These are phyloP conservation scores for Nannoperca obscura DNA, from an alignment of 2,797 vertebrate species.

Conservation along the genomic window DNA sequence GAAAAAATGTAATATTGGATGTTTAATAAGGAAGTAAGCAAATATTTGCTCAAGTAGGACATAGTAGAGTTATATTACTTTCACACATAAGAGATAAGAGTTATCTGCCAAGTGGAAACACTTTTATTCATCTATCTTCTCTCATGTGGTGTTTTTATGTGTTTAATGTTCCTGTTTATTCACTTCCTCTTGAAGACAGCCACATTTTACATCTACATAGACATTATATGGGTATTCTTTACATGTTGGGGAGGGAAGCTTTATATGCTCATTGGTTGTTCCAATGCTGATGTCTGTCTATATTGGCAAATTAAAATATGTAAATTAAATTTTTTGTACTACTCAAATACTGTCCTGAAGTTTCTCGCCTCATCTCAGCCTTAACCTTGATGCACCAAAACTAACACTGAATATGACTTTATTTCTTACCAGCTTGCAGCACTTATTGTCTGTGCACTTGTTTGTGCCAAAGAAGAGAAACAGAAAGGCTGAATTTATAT, in stretches of 20 bases:
- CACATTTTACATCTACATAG: constrained; percentile 7
- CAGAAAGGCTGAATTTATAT: constrained; percentile 42
- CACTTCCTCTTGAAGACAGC: neutral
- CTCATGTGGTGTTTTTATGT: constrained; percentile 8
- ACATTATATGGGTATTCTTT: constrained; percentile 8
- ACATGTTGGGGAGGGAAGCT: constrained; percentile 9
- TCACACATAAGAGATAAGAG: constrained; percentile 25
- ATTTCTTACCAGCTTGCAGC: constrained; percentile 29
- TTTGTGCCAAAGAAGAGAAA: constrained; percentile 35
- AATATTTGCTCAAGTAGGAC: constrained; percentile 18
- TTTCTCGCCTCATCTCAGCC: neutral
- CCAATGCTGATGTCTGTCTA: neutral
- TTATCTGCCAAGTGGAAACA: constrained; percentile 18
- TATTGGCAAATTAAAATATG: neutral
- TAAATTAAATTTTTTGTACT: neutral
- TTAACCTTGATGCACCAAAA: constrained; percentile 12
- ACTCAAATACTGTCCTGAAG: neutral
- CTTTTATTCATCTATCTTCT: constrained; percentile 13
- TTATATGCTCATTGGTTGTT: neutral
- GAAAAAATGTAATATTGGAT: constrained; percentile 15
- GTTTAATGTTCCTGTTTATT: constrained; percentile 15
- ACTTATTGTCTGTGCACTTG: constrained; percentile 24
- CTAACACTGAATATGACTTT: constrained; percentile 20
- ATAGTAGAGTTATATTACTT: constrained; percentile 3
- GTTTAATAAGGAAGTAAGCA: constrained; percentile 38